These are phyloP conservation scores for Ennomos quercinarius DNA, from an alignment of 2,888 invertebrate genomes.

Conservation along the genomic window DNA sequence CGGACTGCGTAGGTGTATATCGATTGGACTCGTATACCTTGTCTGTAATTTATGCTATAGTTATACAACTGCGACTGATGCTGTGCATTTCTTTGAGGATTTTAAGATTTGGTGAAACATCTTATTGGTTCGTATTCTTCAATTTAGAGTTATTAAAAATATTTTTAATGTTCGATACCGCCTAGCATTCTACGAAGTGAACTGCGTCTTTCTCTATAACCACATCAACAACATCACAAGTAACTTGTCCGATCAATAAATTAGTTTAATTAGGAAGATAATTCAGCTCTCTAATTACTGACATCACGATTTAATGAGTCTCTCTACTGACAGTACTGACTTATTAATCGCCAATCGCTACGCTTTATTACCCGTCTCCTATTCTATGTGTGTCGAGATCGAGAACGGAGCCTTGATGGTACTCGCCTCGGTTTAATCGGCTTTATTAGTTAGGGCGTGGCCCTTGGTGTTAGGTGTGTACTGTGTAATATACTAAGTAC, in stretches of 20 bases:
- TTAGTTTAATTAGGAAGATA: conserved; percentile 20
- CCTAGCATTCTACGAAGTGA: too few species aligned
- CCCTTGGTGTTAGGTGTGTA: conserved; percentile 3
- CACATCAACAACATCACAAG: conserved; percentile 10
- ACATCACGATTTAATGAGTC: conserved; percentile 19
- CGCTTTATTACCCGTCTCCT: conserved; percentile 41
- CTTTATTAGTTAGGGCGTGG: conserved; percentile 37
- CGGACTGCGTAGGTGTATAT: conserved; percentile 17
- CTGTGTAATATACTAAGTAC: neutral
- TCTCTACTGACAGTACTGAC: conserved; percentile 11
- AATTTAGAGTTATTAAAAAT: neutral
- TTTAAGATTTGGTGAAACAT: neutral
- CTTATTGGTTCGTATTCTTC: neutral
- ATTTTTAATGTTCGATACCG: too few species aligned
- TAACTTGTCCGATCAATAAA: conserved; percentile 15
- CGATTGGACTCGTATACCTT: conserved; percentile 7
- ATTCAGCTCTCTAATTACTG: conserved; percentile 24
- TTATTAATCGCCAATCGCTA: conserved; percentile 37
- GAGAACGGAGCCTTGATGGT: conserved; percentile 36
- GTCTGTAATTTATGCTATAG: conserved; percentile 3
- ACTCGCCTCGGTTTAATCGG: conserved; percentile 40
- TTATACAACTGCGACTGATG: neutral
- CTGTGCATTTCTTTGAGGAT: neutral
- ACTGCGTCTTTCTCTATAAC: neutral
- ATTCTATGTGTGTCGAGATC: neutral